Conservation (phyloP, 2,797 vertebrate genomes). For the Crypturellus tataupa region DNA sequence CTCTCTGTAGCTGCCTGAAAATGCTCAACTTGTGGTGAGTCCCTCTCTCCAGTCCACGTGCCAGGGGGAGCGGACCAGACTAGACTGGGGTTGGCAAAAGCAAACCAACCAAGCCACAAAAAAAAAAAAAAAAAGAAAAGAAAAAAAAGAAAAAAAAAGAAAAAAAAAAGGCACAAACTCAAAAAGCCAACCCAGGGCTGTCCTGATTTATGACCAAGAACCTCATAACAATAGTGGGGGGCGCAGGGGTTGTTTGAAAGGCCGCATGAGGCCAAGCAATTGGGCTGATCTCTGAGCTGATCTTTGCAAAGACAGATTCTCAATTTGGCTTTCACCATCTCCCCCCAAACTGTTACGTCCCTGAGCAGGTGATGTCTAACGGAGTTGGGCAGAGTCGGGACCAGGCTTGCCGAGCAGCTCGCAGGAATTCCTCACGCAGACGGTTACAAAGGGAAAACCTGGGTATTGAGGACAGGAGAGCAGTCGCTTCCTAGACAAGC, state of each 20-base stretch:
- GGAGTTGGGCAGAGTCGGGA: constrained; percentile 58
- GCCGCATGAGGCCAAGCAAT: constrained; percentile 39
- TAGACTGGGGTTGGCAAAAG: constrained; percentile 83
- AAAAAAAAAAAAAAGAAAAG: too few relatives aligned
- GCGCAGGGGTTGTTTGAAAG: neutral
- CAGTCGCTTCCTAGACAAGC: accelerated
- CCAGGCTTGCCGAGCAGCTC: neutral
- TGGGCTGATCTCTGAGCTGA: constrained; percentile 22
- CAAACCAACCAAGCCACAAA: constrained; percentile 51
- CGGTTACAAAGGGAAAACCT: neutral
- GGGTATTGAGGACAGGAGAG: neutral
- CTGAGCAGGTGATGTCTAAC: constrained; percentile 44
- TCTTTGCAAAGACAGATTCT: constrained; percentile 23
- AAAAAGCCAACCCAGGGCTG: constrained; percentile 61
- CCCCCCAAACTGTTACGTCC: neutral
- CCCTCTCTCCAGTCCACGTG: constrained; percentile 95
- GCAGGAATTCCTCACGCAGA: constrained; percentile 42
- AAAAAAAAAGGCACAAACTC: constrained; percentile 54
- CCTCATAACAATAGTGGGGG: constrained; percentile 37
- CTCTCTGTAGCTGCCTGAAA: constrained; percentile 99
- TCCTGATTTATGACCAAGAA: constrained; percentile 24
- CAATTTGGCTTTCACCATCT: constrained; percentile 33
- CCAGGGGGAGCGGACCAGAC: constrained; percentile 93
- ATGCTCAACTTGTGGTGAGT: constrained; percentile 99
- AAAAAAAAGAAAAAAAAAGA: too few relatives aligned